phyloP scores from a whole-genome alignment of 2,113 vertebrate genomes.

The Pelmatolapia mariae region DNA sequence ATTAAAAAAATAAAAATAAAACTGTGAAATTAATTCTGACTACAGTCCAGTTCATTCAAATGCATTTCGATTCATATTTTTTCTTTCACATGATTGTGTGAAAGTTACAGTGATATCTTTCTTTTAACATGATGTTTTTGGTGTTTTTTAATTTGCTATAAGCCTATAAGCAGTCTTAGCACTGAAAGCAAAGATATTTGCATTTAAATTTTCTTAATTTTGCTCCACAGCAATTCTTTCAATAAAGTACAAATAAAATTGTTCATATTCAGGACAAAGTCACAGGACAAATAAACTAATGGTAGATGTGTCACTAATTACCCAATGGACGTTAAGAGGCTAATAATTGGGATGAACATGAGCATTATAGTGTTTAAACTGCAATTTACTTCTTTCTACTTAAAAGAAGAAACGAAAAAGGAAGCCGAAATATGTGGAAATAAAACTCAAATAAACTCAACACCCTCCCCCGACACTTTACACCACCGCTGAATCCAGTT shows the following conservation, averaged over 20 bases:
- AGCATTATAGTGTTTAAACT: slow-evolving; percentile 7
- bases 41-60: background rate
- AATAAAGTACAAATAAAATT: background rate
- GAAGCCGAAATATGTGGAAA: background rate
- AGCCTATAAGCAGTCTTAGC: background rate
- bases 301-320: background rate
- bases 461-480: background rate
- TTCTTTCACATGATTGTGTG: background rate
- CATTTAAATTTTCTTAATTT: background rate
- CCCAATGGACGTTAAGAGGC: background rate
- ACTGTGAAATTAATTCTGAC: background rate
- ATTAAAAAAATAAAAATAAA: background rate
- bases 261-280: background rate
- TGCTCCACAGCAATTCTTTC: background rate
- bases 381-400: background rate
- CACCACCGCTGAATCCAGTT: background rate
- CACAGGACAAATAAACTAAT: background rate
- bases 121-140: background rate
- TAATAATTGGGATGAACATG: slow-evolving; percentile 12
- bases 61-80: background rate
- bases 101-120: background rate
- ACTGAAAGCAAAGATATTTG: background rate
- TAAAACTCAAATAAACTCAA: background rate
- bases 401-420: background rate
- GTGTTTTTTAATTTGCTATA: background rate